Evolutionary conservation across 2,888 invertebrate species (phyloP), one percentile per base, ranked within the genome.

Genomic region (Ypsolopha sequella): DNA sequence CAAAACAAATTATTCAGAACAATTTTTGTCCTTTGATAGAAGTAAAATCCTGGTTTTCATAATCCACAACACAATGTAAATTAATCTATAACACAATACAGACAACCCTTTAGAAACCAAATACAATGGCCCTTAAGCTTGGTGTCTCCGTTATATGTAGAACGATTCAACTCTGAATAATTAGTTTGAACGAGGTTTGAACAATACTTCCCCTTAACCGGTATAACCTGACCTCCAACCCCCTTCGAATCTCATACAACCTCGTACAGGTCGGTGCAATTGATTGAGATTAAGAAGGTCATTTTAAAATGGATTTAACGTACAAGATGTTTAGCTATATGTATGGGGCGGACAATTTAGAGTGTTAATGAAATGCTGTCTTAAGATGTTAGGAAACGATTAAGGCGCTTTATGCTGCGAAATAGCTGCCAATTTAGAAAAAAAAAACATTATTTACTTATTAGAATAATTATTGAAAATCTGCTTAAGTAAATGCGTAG

Each of bases 91-190:
- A 39, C 39, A 9, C 24, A 24, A 24, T 24, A 24, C 2, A 24
- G 24, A 3, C 2, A 24, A 24, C 24, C 24, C 24, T 24, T 24
- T 24, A 24, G 70, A 76, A 79, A 76, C 68, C 77, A 73, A 65
- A 70, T 66, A 73, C 73, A 70, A 77, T 73, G 67, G 70, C 65
- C 64, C 69, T 65, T 76, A 76, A 79, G 76, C 76, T 73, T 59
- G 66, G 68, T 75, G 73, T 77, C 69, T 66, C 58, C 53, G 56
- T 58, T 56, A 57, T 56, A 57, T 56, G 62, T 64, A 60, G 60
- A 62, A 60, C 66, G 69, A 68, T 69, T 74, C 72, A 65, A 68
- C 24, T 53, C 68, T 78, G 76, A 84, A 81, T 81, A 81, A 84
- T 84, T 77, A 76, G 69, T 60, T 60, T 60, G 58, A 67, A 69